Percentiles rank a stretch among this genome's conserved stretches.
phyloP scores from a whole-genome alignment of 2,888 invertebrate species.

The Ferrisia virgata region DNA sequence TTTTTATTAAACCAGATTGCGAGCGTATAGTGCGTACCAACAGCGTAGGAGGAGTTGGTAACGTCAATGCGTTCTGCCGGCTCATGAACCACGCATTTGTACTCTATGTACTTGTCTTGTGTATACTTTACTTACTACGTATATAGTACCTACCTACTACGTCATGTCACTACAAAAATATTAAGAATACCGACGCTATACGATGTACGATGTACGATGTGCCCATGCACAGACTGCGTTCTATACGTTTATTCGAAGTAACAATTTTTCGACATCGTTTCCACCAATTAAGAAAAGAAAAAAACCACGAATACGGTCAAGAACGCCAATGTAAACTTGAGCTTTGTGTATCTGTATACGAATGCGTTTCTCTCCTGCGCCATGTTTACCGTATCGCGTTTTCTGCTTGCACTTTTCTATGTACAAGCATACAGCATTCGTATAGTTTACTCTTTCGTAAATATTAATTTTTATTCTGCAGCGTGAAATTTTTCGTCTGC shows the following conservation, averaged over 20 bases:
- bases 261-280: not conserved
- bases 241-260: not conserved
- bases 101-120: no score
- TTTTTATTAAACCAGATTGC: constrained; percentile 40
- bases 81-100: constrained; percentile 36
- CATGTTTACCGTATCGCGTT: not conserved
- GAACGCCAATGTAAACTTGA: not conserved
- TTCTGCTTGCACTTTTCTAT: not conserved
- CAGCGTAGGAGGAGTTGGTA: constrained; percentile 34
- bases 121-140: no score
- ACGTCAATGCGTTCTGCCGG: constrained; percentile 33
- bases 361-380: no score
- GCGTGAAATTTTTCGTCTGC: not conserved
- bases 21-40: constrained; percentile 35
- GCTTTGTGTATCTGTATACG: not conserved
- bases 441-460: not conserved
- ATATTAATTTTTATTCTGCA: not conserved
- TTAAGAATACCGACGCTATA: constrained; percentile 12
- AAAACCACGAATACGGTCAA: constrained; percentile 7
- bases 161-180: constrained; percentile 1
- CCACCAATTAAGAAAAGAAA: constrained; percentile 9
- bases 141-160: no score
- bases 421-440: no score
- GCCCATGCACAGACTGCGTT: not conserved
- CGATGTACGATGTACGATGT: not conserved